Evolutionary conservation across 1,140 invertebrate species (phyloP), one percentile per base, ranked within the genome.

Genomic region (Atopsyche davidsoni): DNA sequence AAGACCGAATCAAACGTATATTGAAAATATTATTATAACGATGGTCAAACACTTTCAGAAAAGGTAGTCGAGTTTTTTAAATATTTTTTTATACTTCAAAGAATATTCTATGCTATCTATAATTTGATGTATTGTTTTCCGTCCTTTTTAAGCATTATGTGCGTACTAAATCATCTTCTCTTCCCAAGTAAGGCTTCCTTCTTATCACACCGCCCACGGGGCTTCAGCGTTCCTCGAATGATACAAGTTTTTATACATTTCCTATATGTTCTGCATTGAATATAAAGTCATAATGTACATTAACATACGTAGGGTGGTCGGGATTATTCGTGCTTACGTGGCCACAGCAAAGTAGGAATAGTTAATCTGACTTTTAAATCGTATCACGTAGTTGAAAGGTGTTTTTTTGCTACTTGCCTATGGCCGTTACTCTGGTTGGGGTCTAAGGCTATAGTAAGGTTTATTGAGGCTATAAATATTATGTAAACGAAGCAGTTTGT

Each of bases 341-440:
- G 45, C 45, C 35, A 10, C n/a, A 13, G 13, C 34, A 21, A 45
- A 45, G 28, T 11, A 19, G 19, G 25, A 32, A 36, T 21, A 16
- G 40, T 48, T 48, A 47, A 53, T 53, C 51, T 53, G 51, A 53
- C 51, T 53, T 53, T 53, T 48, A 53, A 53, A 53, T 53, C 51
- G 46, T 21, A 46, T 53, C 51, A 53, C 51, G 45, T 52, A 52
- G 16, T 22, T 44, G 18, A 22, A 17, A 14, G 39, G 24, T 17
- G 41, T 13, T 43, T 25, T 43, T 31, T 43, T 43, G n/a, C 16
- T 2, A 17, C 14, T 28, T 31, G 24, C 14, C 32, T 22, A 31
- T 16, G 41, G 1, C 11, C 2, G 21, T n/a, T n/a, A 43, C 10
- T 18, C 24, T 19, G 23, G 4, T 28, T 31, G 19, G 17, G 32